These are phyloP conservation scores for Chromobotia macracanthus DNA, from an alignment of 2,797 vertebrate species.

Conservation along the genomic window DNA sequence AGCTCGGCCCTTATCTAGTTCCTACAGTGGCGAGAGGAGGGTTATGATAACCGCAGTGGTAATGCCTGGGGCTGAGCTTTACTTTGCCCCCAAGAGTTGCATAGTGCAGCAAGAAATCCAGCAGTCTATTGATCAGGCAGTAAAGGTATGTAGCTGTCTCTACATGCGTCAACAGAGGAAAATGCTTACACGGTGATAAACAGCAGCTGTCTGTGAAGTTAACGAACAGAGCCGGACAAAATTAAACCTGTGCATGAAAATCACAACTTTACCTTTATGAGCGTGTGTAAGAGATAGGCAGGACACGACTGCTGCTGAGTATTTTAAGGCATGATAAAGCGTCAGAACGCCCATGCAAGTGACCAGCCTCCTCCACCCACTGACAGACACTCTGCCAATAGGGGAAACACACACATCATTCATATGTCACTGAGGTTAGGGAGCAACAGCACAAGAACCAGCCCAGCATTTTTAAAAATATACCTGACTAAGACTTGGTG, in stretches of 20 bases:
- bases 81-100: background rate
- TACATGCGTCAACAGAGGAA: no score
- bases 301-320: background rate
- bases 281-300: background rate
- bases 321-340: background rate
- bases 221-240: no score
- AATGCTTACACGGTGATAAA: no score
- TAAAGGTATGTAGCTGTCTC: no score
- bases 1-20: no score
- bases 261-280: no score
- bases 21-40: no score
- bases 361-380: background rate
- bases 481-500: slow-evolving; percentile 44
- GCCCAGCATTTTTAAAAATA: slow-evolving; percentile 54
- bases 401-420: slow-evolving; percentile 45
- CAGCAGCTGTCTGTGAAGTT: no score
- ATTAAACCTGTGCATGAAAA: no score
- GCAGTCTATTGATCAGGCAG: no score
- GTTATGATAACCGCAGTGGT: no score
- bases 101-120: no score
- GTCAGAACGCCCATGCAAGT: background rate
- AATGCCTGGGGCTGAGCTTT: background rate
- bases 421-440: slow-evolving; percentile 41
- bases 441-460: background rate
- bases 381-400: slow-evolving; percentile 33